Evolutionary conservation across 2,113 vertebrate genomes (phyloP).

Genomic region (Rhinoptilus africanus): DNA sequence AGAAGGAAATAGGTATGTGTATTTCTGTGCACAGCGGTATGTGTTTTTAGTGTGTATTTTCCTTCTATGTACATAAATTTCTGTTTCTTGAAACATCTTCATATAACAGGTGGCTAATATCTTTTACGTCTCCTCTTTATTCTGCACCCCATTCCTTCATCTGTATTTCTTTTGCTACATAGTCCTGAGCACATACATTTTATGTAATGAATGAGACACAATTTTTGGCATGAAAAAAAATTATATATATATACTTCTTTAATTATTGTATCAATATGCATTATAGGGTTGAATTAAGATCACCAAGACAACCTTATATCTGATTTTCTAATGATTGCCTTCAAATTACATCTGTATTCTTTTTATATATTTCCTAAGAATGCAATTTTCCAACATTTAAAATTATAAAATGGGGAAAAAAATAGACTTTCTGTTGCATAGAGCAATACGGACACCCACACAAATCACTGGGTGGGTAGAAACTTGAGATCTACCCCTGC

Average conservation of each 20-base stretch:
- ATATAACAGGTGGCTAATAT: not conserved
- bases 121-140: not conserved
- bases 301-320: not conserved
- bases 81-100: not conserved
- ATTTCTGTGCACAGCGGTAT: not conserved
- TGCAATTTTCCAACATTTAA: not conserved
- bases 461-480: not conserved
- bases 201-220: not conserved
- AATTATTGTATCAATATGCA: not conserved
- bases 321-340: not conserved
- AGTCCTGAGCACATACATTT: not conserved
- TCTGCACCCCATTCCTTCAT: not conserved
- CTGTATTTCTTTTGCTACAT: not conserved
- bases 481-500: not conserved
- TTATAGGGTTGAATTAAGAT: not conserved
- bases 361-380: not conserved
- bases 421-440: not conserved
- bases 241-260: not conserved
- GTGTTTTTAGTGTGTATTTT: not conserved
- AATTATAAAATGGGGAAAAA: not conserved
- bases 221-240: not conserved
- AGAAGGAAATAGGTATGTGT: not conserved
- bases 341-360: not conserved
- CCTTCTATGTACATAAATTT: not conserved
- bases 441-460: not conserved